A percentile compares a stretch with the other conserved stretches of the same genome.
Conservation (phyloP, 2,797 vertebrate species). For the Hylomyscus alleni region DNA sequence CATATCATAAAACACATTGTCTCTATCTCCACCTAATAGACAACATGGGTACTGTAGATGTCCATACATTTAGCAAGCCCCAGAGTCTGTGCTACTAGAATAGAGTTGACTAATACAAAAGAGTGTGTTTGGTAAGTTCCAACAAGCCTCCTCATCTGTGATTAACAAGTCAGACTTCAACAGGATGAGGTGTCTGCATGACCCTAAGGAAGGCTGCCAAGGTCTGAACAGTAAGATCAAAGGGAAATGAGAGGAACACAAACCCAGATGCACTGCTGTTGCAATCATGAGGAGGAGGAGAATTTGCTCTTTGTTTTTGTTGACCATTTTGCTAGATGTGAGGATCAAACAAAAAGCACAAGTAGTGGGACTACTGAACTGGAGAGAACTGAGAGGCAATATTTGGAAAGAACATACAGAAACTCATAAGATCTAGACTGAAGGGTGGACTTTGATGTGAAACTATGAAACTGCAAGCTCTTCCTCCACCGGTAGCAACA, state of each 20-base stretch:
- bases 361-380: slow-evolving; percentile 92
- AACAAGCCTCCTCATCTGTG: slow-evolving; percentile 94
- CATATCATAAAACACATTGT: slow-evolving; percentile 94
- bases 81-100: slow-evolving; percentile 95
- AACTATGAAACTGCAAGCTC: slow-evolving; percentile 93
- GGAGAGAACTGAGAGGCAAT: slow-evolving; percentile 93
- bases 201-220: slow-evolving; percentile 94
- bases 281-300: slow-evolving; percentile 90
- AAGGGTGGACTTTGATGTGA: slow-evolving; percentile 94
- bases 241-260: slow-evolving; percentile 95
- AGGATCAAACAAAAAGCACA: slow-evolving; percentile 93
- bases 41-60: slow-evolving; percentile 91
- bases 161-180: slow-evolving; percentile 96
- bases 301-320: slow-evolving; percentile 93
- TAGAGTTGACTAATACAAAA: slow-evolving; percentile 95
- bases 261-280: slow-evolving; percentile 94
- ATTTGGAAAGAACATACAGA: slow-evolving; percentile 94
- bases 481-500: slow-evolving; percentile 94
- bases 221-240: slow-evolving; percentile 93
- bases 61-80: slow-evolving; percentile 94
- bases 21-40: slow-evolving; percentile 93
- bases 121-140: slow-evolving; percentile 93
- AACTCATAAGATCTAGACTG: slow-evolving; percentile 93
- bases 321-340: slow-evolving; percentile 93
- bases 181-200: slow-evolving; percentile 95